Evolutionary conservation across 2,888 invertebrate species (phyloP), one percentile per base, ranked within the genome.

Genomic region (Xylota sylvarum): DNA sequence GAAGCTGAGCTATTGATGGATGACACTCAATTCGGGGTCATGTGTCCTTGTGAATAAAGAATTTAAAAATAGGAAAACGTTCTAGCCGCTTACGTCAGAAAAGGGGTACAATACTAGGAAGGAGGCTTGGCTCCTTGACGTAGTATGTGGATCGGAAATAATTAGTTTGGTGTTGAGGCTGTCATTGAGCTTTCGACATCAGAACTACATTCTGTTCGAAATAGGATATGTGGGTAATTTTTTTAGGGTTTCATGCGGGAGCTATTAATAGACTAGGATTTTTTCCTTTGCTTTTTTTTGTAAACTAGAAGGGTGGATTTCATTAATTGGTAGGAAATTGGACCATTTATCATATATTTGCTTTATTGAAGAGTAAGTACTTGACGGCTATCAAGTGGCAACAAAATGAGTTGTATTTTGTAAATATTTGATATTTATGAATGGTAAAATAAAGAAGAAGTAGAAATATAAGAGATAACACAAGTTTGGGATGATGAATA

Each of bases 71-170:
- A 81, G 62, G 10, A 69, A 69, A 19, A 56, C 60, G 50, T 43
- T 30, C 30, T 60, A 17, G 50, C 12, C 27, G 23, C 19, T 52
- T 70, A 56, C 64, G 64, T 70, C 70, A 82, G 40, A 48, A 56
- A 62, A 56, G 17, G 30, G 55, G 30, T 46, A 64, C 55, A 48
- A 12, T 46, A 50, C 69, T 56, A 40, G 48, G 40, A 67, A 69
- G 64, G 67, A 69, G 83, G 83, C 83, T 74, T 79, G 83, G 60
- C 79, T 69, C 17, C 5, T 78, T 83, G 79, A 73, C 69, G 83
- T 73, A 48, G 67, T 46, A 62, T 27, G 40, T 62, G 40, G 40
- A 65, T 79, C 14, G 12, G 62, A 62, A 56, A 30, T 73, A 79
- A 73, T 84, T 84, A 69, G 60, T 73, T 69, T 48, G 40, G 30